Evolutionary conservation across 1,140 invertebrate genomes (phyloP).

Genomic region (Caenorhabditis latens): DNA sequence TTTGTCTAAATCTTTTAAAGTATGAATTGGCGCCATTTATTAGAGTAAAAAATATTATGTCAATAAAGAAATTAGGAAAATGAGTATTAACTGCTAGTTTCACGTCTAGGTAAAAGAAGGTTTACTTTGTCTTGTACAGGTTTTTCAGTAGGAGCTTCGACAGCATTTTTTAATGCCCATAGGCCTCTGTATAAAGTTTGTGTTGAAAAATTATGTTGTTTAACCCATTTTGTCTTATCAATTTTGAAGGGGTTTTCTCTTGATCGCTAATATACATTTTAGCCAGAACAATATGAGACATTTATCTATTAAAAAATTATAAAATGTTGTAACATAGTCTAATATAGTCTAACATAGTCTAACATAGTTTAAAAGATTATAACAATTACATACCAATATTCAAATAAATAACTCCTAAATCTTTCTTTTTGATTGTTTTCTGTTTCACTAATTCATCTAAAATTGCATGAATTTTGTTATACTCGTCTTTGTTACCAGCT

Average conservation of each 20-base stretch:
- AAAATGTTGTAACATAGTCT: too few relatives aligned
- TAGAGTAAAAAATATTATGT: too few relatives aligned
- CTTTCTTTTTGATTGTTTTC: conserved; percentile 60
- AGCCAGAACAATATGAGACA: not conserved
- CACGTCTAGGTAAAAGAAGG: too few relatives aligned
- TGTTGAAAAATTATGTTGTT: conserved; percentile 22
- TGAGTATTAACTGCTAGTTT: too few relatives aligned
- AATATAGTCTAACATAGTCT: too few relatives aligned
- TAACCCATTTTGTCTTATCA: conserved; percentile 14
- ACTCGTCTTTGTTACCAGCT: conserved; percentile 63
- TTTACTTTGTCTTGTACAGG: too few relatives aligned
- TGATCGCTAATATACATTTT: conserved; percentile 25
- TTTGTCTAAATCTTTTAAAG: too few relatives aligned
- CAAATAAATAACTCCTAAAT: conserved; percentile 63
- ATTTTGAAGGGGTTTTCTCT: not conserved
- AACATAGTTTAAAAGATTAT: too few relatives aligned
- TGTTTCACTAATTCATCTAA: conserved; percentile 64
- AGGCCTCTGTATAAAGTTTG: conserved; percentile 41
- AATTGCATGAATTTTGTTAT: conserved; percentile 64
- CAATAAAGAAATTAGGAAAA: too few relatives aligned
- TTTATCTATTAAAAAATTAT: conserved; percentile 5
- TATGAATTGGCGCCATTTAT: too few relatives aligned
- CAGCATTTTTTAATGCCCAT: conserved; percentile 12
- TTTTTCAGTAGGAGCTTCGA: not conserved
- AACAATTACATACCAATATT: conserved; percentile 64